Conservation (phyloP, 2,797 vertebrate species). For the Diceros bicornis region DNA sequence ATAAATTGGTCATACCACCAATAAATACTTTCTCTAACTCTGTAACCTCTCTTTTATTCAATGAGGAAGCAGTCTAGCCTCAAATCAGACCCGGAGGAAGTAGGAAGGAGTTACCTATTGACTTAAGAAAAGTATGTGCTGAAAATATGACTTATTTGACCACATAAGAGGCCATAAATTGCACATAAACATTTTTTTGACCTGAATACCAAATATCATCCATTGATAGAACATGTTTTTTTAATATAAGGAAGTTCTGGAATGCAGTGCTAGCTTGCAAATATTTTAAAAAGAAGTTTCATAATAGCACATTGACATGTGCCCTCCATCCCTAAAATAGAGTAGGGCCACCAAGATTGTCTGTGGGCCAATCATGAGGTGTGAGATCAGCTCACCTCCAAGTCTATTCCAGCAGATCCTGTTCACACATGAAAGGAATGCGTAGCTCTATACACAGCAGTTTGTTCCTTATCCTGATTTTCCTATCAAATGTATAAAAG, state of each 20-base stretch:
- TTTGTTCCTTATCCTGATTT: background rate
- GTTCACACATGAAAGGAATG: background rate
- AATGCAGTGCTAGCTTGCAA: background rate
- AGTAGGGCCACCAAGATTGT: background rate
- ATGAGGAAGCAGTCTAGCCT: background rate
- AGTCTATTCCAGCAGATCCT: constrained; percentile 9
- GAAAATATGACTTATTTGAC: constrained; percentile 15
- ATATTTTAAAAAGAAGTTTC: constrained; percentile 20
- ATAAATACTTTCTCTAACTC: background rate
- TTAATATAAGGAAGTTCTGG: background rate
- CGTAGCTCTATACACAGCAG: background rate
- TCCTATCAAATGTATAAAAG: background rate
- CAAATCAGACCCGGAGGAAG: background rate
- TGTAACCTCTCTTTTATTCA: background rate
- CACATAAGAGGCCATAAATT: background rate
- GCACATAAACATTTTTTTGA: background rate
- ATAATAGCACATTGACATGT: background rate
- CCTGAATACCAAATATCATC: background rate
- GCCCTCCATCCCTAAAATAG: background rate
- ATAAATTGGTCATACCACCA: background rate
- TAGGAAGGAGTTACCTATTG: background rate
- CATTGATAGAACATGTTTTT: background rate
- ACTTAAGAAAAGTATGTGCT: constrained; percentile 3
- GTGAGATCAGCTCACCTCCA: constrained; percentile 25
- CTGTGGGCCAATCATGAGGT: background rate